These are phyloP conservation scores for Cyprinella venusta DNA, from an alignment of 2,797 vertebrate species.

Conservation along the genomic window DNA sequence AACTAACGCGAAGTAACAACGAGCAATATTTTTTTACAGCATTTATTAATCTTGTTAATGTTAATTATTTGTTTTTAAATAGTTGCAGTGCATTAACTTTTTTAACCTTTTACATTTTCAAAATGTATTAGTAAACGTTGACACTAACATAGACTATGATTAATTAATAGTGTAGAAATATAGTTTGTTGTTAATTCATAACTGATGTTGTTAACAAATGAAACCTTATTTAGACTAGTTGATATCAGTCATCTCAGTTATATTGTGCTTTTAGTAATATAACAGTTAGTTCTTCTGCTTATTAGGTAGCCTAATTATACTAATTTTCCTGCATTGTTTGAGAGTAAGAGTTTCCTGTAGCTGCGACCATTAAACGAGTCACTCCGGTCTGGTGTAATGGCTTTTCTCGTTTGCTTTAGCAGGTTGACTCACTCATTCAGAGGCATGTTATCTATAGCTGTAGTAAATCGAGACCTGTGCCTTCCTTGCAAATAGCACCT, in stretches of 20 bases:
- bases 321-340: neutral
- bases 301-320: conserved; percentile 18
- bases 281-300: neutral
- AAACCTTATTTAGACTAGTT: neutral
- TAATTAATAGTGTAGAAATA: neutral
- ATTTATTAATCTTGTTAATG: neutral
- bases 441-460: conserved; percentile 2
- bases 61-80: neutral
- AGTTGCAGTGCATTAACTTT: neutral
- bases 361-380: neutral
- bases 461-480: neutral
- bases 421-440: conserved; percentile 2
- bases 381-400: neutral
- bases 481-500: conserved; percentile 4
- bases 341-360: conserved; percentile 27
- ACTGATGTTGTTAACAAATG: neutral
- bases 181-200: neutral
- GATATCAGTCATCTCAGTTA: neutral
- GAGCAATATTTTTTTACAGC: neutral
- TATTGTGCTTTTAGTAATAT: conserved; percentile 8
- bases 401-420: neutral
- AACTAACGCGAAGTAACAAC: neutral
- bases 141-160: neutral
- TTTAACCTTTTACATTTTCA: neutral
- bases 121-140: neutral